These are phyloP conservation scores for Zapus hudsonius DNA, from an alignment of 2,113 vertebrate species.

Conservation along the genomic window DNA sequence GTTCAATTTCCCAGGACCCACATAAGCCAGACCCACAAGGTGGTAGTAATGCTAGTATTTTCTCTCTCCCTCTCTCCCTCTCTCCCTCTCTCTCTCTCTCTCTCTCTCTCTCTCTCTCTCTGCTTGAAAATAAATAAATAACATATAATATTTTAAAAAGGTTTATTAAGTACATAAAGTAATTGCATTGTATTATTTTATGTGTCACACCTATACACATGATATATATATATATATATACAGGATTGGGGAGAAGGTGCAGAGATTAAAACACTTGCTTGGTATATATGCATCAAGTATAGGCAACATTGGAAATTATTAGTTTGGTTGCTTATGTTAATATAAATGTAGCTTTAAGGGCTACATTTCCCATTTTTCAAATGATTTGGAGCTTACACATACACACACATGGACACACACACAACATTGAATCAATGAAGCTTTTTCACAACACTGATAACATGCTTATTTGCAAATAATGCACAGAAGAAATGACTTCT, in stretches of 20 bases:
- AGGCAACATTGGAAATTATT: neutral
- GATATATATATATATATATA: neutral
- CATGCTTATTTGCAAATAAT: neutral
- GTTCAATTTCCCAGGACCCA: too few relatives aligned
- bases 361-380: neutral
- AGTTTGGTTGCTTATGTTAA: neutral
- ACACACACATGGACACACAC: neutral
- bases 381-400: neutral
- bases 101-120: too few relatives aligned
- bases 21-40: too few relatives aligned
- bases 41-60: too few relatives aligned
- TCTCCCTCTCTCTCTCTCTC: too few relatives aligned
- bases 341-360: neutral
- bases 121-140: too few relatives aligned
- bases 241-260: too few relatives aligned
- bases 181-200: slow-evolving; percentile 4
- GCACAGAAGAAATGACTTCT: neutral
- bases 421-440: neutral
- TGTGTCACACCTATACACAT: neutral
- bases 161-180: neutral
- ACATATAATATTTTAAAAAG: too few relatives aligned
- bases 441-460: neutral
- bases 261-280: neutral
- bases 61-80: too few relatives aligned
- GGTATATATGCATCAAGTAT: neutral